Evolutionary conservation across 2,797 vertebrate species (phyloP), one percentile per base, ranked within the genome.

Genomic region (Epinephelus coioides): DNA sequence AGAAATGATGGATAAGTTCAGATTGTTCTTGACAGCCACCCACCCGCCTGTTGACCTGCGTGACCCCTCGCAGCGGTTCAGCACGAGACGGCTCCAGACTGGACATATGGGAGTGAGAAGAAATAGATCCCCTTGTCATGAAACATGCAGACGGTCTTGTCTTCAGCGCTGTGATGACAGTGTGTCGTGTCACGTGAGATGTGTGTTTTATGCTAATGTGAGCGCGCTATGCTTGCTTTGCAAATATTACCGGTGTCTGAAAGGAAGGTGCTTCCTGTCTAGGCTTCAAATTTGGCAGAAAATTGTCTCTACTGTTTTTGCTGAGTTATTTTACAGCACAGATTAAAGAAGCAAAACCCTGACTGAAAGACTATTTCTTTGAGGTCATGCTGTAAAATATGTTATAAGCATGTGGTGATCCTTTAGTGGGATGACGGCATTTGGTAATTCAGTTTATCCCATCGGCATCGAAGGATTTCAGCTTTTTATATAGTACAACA

Each of bases 1-100:
- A 51, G 61, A 46, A 30, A 69, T 81, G 75, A 88, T 68, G 62
- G 62, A 88, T 89, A 69, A 83, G 82, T 86, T 78, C 21, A 66
- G 18, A 86, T 82, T 73, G 53, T 73, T 85, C 17, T 21, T 70
- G 84, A 89, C 84, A 83, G 62, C 44, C 73, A 54, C 56, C 61
- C 56, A 30, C 63, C 62, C 54, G 10, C 50, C 51, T 5, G 21
- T 53, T 78, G 82, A 86, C 73, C 83, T 17, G 8, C 23, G 0
- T 51, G 84, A 88, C 81, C 84, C 25, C 44, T 64, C 66, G 18
- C 69, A 79, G 76, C 51, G 11, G 69, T 80, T 62, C 10, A 66
- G 69, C 69, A 73, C n/a, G 40, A 81, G 73, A 43, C 49, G 34
- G 56, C 85, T 69, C 55, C 68, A 63, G 69, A 56, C 53, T 40